Evolutionary conservation across 2,888 invertebrate genomes (phyloP), one percentile per base, ranked within the genome.

Genomic region (Rhabditoides inermis): DNA sequence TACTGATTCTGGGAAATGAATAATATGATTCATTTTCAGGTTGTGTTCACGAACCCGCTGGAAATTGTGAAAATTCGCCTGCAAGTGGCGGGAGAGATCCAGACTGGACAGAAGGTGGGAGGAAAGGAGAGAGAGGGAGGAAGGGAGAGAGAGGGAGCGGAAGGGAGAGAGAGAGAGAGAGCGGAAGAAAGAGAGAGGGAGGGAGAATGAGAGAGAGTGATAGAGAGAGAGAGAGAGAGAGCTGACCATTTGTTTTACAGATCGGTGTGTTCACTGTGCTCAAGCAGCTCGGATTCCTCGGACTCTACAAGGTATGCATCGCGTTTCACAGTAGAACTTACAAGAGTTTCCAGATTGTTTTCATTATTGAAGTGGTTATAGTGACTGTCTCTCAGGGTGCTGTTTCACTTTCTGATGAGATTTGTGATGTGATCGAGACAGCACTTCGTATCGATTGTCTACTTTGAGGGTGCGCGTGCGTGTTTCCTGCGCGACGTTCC

Each of bases 1-100:
- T n/a, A n/a, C n/a, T n/a, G n/a, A n/a, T n/a, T n/a, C n/a, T n/a
- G n/a, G n/a, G n/a, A n/a, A n/a, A n/a, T n/a, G n/a, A n/a, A n/a
- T n/a, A n/a, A n/a, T n/a, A n/a, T n/a, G n/a, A n/a, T n/a, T n/a
- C 25, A n/a, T 45, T 44, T 26, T 22, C 32, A 94, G 83, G 98
- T 98, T 6, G 85, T 98, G 62, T 98, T 99, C 80, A 98, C 98
- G 25, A 99, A 99, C 81, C 98, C 98, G 0, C 79, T 98, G 69
- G 98, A 99, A 82, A 99, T 98, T 63, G 95, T 99, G 0, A 99
- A 98, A 81, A 99, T 98, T 76, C 85, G 95, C 5, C 81, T 99
- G 20, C 98, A 98, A 83, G 72, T 73, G 5, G 74, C 74, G 15
- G 74, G 74, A 39, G 74, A 74, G 50, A 67, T 74, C 22, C 69